Percentiles rank a stretch among this genome's conserved stretches.
Conservation (phyloP, 2,888 invertebrate genomes). For the Aethes cnicana region DNA sequence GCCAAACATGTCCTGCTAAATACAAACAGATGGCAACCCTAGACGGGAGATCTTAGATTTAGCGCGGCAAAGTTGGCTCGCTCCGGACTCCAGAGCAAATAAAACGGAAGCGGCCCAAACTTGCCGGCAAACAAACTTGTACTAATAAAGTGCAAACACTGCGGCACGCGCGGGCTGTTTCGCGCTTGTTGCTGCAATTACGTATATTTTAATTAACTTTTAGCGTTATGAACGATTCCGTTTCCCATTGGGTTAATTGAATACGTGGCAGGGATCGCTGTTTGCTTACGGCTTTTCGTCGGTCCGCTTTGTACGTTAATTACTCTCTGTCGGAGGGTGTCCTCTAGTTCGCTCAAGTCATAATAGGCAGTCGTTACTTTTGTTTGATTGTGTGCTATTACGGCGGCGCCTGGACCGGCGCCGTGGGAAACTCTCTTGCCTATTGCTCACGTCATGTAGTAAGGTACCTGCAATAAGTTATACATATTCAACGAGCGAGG, state of each 20-base stretch:
- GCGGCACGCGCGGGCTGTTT: constrained; percentile 48
- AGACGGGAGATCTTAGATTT: too few species aligned
- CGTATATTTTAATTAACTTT: constrained; percentile 72
- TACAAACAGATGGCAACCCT: too few species aligned
- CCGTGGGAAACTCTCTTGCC: not conserved
- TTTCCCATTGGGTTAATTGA: constrained; percentile 71
- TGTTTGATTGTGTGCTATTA: constrained; percentile 20
- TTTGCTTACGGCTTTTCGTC: constrained; percentile 53
- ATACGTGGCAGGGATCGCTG: constrained; percentile 54
- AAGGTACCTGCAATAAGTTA: too few species aligned
- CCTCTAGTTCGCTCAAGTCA: constrained; percentile 11
- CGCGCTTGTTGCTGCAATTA: constrained; percentile 51
- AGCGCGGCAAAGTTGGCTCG: constrained; percentile 46
- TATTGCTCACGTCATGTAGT: not conserved
- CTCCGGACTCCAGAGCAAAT: constrained; percentile 52
- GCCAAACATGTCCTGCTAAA: too few species aligned
- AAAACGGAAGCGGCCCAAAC: constrained; percentile 54
- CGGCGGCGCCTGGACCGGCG: constrained; percentile 8
- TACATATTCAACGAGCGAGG: constrained; percentile 9
- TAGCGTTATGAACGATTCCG: constrained; percentile 63
- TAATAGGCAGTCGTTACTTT: constrained; percentile 20
- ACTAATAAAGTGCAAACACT: constrained; percentile 76
- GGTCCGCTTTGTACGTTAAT: constrained; percentile 43
- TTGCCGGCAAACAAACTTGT: constrained; percentile 69
- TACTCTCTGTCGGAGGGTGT: constrained; percentile 34